Base-by-base conservation (phyloP, 2,888 invertebrate genomes). In the Tortrix viridana region DNA sequence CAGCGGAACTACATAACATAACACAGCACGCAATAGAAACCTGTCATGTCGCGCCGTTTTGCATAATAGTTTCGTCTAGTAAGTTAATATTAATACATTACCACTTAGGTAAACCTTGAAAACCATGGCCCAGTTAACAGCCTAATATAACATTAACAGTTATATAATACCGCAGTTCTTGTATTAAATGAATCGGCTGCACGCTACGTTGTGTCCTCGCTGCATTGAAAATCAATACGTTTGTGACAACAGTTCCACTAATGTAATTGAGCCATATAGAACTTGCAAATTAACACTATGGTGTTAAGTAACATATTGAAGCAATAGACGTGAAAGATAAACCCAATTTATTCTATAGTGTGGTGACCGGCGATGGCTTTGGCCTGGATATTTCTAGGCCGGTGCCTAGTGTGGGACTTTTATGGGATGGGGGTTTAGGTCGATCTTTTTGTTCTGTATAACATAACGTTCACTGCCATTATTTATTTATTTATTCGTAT, bases 321-420 rank as follows among this genome's bases (percentile, higher is more conserved):
- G 41, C 41, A 41, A 41, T 16, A 41, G 41, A 16, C 16, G 41
- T 41, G 16, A 41, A 41, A 41, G 32, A 12, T 16, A 41, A 16
- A 41, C 16, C 41, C 41, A n/a, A 41, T 41, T n/a, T 32, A 32
- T 32, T 32, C 12, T 32, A 32, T 32, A 41, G 5, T 41, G 41
- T 14, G 1, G n/a, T 1, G 41, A 41, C 41, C 12, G 41, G 41
- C 41, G 6, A 41, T 16, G 6, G 41, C 6, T n/a, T 16, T 41
- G 16, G 16, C 41, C 41, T 41, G 41, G 16, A 41, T 41, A 6
- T 41, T 41, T 41, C 41, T 41, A 41, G 41, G 41, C 41, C 41
- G n/a, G n/a, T 41, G 41, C 41, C 41, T n/a, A 16, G n/a, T n/a
- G 16, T n/a, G 41, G 41, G 41, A 41, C n/a, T 14, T 14, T 41